Percentiles rank a stretch among this genome's conserved stretches.
Conservation (phyloP, 1,140 invertebrate genomes). For the Pissodes strobi region DNA sequence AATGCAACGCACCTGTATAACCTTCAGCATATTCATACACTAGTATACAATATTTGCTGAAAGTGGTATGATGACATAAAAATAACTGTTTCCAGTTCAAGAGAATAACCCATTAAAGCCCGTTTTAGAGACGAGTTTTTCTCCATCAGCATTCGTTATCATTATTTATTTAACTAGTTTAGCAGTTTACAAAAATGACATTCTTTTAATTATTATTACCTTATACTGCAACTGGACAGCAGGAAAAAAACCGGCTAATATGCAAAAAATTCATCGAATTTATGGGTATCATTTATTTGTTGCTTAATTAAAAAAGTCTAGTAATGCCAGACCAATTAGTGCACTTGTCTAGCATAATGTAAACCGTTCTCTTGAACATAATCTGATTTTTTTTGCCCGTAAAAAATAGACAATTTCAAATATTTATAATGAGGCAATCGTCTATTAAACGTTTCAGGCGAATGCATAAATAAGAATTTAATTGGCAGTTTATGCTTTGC, state of each 20-base stretch:
- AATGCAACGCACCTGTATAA: too few species aligned
- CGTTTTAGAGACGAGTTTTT: conserved; percentile 1
- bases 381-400: too few species aligned
- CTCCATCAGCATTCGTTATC: neutral
- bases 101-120: conserved; percentile 4
- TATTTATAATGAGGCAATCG: too few species aligned
- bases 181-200: conserved; percentile 3
- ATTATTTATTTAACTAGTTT: conserved; percentile 10
- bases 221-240: neutral
- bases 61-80: too few species aligned
- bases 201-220: conserved; percentile 10
- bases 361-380: neutral
- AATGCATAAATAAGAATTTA: too few species aligned
- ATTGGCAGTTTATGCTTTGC: too few species aligned
- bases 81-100: too few species aligned
- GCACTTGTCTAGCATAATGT: neutral
- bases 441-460: too few species aligned
- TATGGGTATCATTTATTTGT: conserved; percentile 4
- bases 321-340: neutral
- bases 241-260: neutral
- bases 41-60: too few species aligned
- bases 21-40: too few species aligned
- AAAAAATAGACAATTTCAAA: too few species aligned
- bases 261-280: neutral
- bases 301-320: neutral